Conservation (phyloP, 2,888 invertebrate species). For the Eremobia ochroleuca region DNA sequence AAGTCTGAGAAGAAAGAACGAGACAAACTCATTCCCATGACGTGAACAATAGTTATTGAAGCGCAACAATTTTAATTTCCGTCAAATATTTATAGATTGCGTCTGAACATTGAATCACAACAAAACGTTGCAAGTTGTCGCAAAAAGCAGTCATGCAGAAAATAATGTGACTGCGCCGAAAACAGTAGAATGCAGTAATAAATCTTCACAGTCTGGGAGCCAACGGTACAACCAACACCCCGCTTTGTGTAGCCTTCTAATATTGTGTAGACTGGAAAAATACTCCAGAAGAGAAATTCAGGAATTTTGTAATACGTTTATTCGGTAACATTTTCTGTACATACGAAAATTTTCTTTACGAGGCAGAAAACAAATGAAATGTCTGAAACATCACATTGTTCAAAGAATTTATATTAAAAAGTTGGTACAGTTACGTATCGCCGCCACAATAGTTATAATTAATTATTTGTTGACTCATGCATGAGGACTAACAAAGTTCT, state of each 20-base stretch:
- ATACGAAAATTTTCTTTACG: background rate
- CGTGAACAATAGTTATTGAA: background rate
- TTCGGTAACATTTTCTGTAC: slow-evolving; percentile 18
- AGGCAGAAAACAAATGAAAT: slow-evolving; percentile 23
- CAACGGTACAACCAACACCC: slow-evolving; percentile 20
- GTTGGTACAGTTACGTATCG: slow-evolving; percentile 1
- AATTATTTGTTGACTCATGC: slow-evolving; percentile 17
- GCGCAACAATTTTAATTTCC: background rate
- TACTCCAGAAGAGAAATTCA: slow-evolving; percentile 25
- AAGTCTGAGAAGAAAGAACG: no score
- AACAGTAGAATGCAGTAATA: slow-evolving; percentile 45
- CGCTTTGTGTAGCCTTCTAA: slow-evolving; percentile 20
- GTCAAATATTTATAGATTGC: slow-evolving; percentile 3
- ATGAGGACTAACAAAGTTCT: slow-evolving; percentile 10
- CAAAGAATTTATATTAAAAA: slow-evolving; percentile 21
- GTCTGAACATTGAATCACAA: slow-evolving; percentile 12
- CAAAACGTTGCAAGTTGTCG: slow-evolving; percentile 31
- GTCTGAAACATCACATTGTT: slow-evolving; percentile 1
- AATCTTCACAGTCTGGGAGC: slow-evolving; percentile 42
- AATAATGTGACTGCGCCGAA: slow-evolving; percentile 39
- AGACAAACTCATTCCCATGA: slow-evolving; percentile 4
- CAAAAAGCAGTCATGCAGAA: slow-evolving; percentile 43
- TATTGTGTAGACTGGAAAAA: slow-evolving; percentile 42
- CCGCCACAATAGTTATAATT: slow-evolving; percentile 19
- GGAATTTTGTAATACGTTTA: slow-evolving; percentile 25